phyloP scores from a whole-genome alignment of 2,888 invertebrate species.

The Epinotia demarniana region DNA sequence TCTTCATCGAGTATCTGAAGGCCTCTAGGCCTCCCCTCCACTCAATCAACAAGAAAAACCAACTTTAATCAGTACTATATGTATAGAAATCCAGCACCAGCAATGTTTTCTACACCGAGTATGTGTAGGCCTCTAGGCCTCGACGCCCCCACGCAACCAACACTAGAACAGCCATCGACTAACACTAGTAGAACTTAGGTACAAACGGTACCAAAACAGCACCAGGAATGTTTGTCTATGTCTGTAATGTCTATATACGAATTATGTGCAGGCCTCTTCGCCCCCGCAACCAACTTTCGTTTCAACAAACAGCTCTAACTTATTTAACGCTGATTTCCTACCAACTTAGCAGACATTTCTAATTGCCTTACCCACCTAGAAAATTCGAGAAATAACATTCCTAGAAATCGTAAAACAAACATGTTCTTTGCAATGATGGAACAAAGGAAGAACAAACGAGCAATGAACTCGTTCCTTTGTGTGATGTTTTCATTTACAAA shows the following conservation, averaged over 20 bases:
- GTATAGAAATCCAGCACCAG: neutral
- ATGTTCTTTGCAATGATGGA: neutral
- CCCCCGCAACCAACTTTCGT: neutral
- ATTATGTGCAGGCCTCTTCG: neutral
- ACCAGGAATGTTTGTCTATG: neutral
- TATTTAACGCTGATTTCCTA: too few relatives aligned
- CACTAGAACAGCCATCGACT: neutral
- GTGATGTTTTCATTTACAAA: neutral
- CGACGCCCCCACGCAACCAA: neutral
- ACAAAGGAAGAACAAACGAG: neutral
- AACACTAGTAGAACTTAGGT: neutral
- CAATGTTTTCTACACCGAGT: neutral
- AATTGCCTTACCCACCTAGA: neutral
- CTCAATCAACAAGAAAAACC: too few relatives aligned
- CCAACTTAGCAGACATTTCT: neutral
- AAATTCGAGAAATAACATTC: too few relatives aligned
- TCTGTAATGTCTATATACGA: too few relatives aligned
- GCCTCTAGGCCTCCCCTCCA: conserved; percentile 8
- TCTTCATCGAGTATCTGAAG: neutral
- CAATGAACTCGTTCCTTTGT: neutral
- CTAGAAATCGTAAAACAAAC: too few relatives aligned
- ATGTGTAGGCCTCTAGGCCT: neutral
- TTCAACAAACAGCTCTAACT: too few relatives aligned
- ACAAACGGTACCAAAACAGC: neutral
- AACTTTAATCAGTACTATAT: neutral